Percentiles rank a stretch among this genome's conserved stretches.
phyloP scores from a whole-genome alignment of 1,140 invertebrate species.

The Maniola jurtina region DNA sequence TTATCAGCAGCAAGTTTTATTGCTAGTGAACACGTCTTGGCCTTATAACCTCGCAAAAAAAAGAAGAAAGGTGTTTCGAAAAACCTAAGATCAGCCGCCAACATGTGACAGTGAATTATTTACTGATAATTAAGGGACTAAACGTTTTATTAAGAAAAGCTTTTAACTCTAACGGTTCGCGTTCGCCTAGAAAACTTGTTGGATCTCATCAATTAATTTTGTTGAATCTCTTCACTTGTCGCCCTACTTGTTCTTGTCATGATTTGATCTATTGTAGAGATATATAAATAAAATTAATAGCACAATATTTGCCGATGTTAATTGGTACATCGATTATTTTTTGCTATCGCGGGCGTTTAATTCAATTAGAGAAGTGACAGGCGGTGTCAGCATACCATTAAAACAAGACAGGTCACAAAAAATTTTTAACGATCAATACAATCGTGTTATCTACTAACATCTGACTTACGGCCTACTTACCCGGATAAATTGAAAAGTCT shows the following conservation, averaged over 20 bases:
- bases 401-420: slow-evolving; percentile 44
- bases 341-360: slow-evolving; percentile 48
- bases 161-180: slow-evolving; percentile 24
- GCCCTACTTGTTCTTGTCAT: slow-evolving; percentile 30
- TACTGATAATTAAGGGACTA: slow-evolving; percentile 6
- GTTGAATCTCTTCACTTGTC: slow-evolving; percentile 14
- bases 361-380: slow-evolving; percentile 65
- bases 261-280: slow-evolving; percentile 24
- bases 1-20: too few relatives aligned
- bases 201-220: slow-evolving; percentile 27
- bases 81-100: too few relatives aligned
- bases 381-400: slow-evolving; percentile 44
- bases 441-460: slow-evolving; percentile 43
- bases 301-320: slow-evolving; percentile 36
- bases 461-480: slow-evolving; percentile 56
- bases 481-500: slow-evolving; percentile 41
- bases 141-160: slow-evolving; percentile 10
- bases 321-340: slow-evolving; percentile 42
- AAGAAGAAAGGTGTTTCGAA: too few relatives aligned
- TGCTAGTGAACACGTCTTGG: too few relatives aligned
- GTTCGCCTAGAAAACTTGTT: slow-evolving; percentile 15
- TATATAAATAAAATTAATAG: slow-evolving; percentile 27
- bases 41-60: too few relatives aligned
- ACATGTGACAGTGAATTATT: background rate
- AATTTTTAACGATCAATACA: slow-evolving; percentile 41